phyloP scores from a whole-genome alignment of 2,888 invertebrate species.

The Pachydiplax longipennis region DNA sequence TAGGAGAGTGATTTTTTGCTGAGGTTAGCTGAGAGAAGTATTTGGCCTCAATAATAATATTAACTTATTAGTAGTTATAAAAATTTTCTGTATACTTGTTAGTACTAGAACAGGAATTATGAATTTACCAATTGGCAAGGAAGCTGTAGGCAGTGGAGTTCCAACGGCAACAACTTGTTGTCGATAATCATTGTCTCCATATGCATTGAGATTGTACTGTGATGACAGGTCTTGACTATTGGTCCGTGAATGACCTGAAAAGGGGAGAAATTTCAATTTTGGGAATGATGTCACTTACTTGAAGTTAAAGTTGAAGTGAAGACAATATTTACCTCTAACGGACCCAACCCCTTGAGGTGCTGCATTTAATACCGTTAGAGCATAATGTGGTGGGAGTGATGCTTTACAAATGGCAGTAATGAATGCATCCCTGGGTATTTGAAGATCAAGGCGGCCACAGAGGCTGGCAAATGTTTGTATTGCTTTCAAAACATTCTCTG shows the following conservation, averaged over 20 bases:
- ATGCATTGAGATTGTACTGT: conserved; percentile 61
- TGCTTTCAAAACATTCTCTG: conserved; percentile 90
- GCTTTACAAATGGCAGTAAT: conserved; percentile 94
- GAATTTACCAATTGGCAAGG: conserved; percentile 71
- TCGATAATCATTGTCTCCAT: conserved; percentile 77
- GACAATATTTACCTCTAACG: conserved; percentile 46
- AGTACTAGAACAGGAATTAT: no score
- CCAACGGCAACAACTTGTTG: conserved; percentile 98
- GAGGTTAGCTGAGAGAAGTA: no score
- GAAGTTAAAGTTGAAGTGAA: conserved; percentile 7
- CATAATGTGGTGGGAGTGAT: conserved; percentile 95
- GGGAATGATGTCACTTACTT: conserved; percentile 28
- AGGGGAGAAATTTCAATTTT: conserved; percentile 44
- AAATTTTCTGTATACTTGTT: no score
- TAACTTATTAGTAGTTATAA: no score
- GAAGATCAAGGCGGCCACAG: conserved; percentile 82
- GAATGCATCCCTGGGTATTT: conserved; percentile 88
- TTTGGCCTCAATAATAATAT: no score
- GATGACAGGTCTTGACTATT: conserved; percentile 65
- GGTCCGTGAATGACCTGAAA: conserved; percentile 61
- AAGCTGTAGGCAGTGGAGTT: conserved; percentile 88
- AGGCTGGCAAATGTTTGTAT: conserved; percentile 90
- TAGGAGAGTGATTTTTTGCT: no score
- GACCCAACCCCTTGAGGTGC: conserved; percentile 58
- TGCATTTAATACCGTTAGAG: conserved; percentile 82